phyloP scores from a whole-genome alignment of 1,140 invertebrate species.

The Branchinecta lindahli region DNA sequence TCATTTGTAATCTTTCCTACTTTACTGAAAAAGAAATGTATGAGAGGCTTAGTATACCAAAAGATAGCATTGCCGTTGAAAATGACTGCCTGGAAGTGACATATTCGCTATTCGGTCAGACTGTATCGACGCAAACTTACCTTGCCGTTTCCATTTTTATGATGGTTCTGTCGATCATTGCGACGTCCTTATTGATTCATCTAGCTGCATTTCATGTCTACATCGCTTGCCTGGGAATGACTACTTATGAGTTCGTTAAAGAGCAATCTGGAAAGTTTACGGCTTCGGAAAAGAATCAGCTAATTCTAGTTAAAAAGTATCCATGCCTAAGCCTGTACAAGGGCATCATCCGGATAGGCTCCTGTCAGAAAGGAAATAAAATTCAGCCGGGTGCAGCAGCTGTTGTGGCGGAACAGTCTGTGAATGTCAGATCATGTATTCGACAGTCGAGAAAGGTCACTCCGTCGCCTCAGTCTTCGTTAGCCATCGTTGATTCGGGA shows the following conservation, averaged over 20 bases:
- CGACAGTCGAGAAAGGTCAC: too few relatives aligned
- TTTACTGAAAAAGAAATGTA: neutral
- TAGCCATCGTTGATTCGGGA: too few relatives aligned
- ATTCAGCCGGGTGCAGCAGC: too few relatives aligned
- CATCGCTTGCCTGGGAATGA: constrained; percentile 62
- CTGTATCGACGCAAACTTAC: constrained; percentile 29
- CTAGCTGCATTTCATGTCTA: constrained; percentile 78
- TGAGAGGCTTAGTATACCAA: neutral
- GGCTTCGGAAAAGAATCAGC: too few relatives aligned
- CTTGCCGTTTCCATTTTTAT: constrained; percentile 29
- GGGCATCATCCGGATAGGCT: too few relatives aligned
- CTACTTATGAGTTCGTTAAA: constrained; percentile 65
- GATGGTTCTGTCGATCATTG: constrained; percentile 47
- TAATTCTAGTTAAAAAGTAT: too few relatives aligned
- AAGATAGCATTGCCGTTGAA: neutral
- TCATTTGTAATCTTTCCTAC: neutral
- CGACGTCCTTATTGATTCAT: constrained; percentile 62
- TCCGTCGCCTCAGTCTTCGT: too few relatives aligned
- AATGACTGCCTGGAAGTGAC: constrained; percentile 7
- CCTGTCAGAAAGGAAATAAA: too few relatives aligned
- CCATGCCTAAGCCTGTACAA: too few relatives aligned
- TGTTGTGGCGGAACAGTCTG: too few relatives aligned
- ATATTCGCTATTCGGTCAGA: constrained; percentile 22
- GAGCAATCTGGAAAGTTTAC: constrained; percentile 5
- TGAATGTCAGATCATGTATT: too few relatives aligned